These are phyloP conservation scores for Acestrorhynchus altus DNA, from an alignment of 2,797 vertebrate species.

Conservation along the genomic window DNA sequence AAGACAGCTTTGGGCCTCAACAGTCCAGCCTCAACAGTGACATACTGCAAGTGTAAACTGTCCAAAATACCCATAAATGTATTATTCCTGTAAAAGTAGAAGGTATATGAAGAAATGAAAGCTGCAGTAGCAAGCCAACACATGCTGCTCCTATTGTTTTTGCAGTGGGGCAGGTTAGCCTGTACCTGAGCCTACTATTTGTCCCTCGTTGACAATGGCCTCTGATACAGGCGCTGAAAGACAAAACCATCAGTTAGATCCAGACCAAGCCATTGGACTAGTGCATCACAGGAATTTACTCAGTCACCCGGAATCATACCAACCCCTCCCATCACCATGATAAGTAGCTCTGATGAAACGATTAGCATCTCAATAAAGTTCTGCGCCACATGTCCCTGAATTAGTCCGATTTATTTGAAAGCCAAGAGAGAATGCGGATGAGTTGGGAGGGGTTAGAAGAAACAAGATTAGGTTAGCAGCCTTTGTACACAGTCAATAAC, in stretches of 20 bases:
- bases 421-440: neutral
- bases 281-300: slow-evolving; percentile 39
- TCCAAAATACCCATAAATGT: no score
- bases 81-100: no score
- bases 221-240: slow-evolving; percentile 78
- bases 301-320: slow-evolving; percentile 24
- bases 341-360: slow-evolving; percentile 8
- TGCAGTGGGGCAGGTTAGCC: slow-evolving; percentile 31
- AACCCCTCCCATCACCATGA: slow-evolving; percentile 4
- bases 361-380: neutral
- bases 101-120: no score
- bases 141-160: slow-evolving; percentile 7
- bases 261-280: neutral
- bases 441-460: slow-evolving; percentile 11
- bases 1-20: no score
- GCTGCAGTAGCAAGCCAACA: neutral
- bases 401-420: neutral
- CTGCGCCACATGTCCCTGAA: neutral
- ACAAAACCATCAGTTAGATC: slow-evolving; percentile 70
- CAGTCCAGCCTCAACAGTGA: no score
- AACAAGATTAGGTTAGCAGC: slow-evolving; percentile 11
- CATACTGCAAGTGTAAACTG: no score
- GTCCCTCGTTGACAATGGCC: slow-evolving; percentile 70
- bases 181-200: slow-evolving; percentile 81
- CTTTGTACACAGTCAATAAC: neutral